Base-by-base conservation (phyloP, 2,797 vertebrate genomes). In the Arrhamphus sclerolepis region DNA sequence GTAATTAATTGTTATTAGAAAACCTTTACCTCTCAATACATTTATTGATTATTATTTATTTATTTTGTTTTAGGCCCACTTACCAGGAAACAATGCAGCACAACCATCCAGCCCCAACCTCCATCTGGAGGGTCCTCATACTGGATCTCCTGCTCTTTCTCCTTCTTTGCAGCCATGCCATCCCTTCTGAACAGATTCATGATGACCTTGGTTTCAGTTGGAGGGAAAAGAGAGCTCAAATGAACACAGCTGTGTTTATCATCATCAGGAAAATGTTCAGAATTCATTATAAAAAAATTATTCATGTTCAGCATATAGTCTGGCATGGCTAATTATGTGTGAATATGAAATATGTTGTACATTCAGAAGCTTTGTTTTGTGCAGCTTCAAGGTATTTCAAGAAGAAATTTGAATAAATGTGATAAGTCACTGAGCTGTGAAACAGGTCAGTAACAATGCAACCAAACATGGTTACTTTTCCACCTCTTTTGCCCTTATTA, bases 41-140 rank as follows among this genome's bases (percentile, higher is more conserved):
- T 29, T 29, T 29, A 10, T 21, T 4, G 8, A 41, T 29, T 20
- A 10, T 46, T 7, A 54, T 10, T 38, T 38, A 38, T 38, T 10
- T 34, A 3, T 38, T 38, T 14, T 38, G 14, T 16, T 38, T 28
- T 5, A 56, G 18, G 2, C 56, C 11, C 13, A 68, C 92, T 70
- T 89, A 98, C 96, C 93, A 98, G 83, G 77, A 98, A 98, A 84
- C 96, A 97, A 80, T 98, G 96, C 1, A 96, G 39, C 62, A 96
- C 94, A 20, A 95, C 93, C 92, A 94, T 94, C 95, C 96, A 97
- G 22, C 95, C 95, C 94, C 95, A 95, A 0, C 94, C 95, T 69
- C 92, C 87, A 24, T 91, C 94, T 1, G 88, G 94, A 61, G 92
- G 85, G 16, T 86, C 70, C 1, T 75, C 47, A 16, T 90, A 93